These are phyloP conservation scores for Acanthornis magna DNA, from an alignment of 2,797 vertebrate species.

Conservation along the genomic window DNA sequence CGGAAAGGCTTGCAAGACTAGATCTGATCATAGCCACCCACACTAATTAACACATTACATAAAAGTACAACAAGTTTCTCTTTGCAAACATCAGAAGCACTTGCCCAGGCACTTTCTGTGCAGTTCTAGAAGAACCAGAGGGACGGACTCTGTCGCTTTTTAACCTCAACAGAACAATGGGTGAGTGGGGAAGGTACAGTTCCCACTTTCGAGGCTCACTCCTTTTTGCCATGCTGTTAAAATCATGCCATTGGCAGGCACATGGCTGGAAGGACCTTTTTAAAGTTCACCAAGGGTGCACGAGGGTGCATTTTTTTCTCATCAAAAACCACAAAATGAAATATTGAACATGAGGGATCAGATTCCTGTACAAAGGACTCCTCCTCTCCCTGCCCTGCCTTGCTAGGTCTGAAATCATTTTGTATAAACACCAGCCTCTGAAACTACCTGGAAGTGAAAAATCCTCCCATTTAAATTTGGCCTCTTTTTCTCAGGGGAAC, in stretches of 20 bases:
- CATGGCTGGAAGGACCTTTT: neutral
- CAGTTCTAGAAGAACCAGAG: conserved; percentile 5
- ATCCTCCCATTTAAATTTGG: neutral
- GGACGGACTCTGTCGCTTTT: neutral
- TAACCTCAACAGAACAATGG: neutral
- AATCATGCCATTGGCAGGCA: neutral
- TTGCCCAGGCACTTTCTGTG: conserved; percentile 41
- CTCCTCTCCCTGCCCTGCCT: neutral
- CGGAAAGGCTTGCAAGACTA: conserved; percentile 50
- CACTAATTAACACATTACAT: conserved; percentile 62
- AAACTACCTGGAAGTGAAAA: neutral
- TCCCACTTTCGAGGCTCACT: neutral
- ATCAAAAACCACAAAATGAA: neutral
- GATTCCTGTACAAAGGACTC: neutral
- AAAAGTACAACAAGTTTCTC: conserved; percentile 49
- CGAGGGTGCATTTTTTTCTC: neutral
- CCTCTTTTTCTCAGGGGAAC: neutral
- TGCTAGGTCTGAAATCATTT: neutral
- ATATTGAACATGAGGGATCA: neutral
- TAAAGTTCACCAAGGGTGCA: neutral
- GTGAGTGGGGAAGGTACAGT: neutral
- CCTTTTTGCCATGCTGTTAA: neutral
- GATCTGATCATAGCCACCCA: conserved; percentile 58
- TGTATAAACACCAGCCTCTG: neutral
- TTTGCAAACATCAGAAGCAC: conserved; percentile 33